Percentiles rank a stretch among this genome's conserved stretches.
These are phyloP conservation scores for Seladonia tumulorum DNA, from an alignment of 2,888 invertebrate genomes.

Conservation along the genomic window DNA sequence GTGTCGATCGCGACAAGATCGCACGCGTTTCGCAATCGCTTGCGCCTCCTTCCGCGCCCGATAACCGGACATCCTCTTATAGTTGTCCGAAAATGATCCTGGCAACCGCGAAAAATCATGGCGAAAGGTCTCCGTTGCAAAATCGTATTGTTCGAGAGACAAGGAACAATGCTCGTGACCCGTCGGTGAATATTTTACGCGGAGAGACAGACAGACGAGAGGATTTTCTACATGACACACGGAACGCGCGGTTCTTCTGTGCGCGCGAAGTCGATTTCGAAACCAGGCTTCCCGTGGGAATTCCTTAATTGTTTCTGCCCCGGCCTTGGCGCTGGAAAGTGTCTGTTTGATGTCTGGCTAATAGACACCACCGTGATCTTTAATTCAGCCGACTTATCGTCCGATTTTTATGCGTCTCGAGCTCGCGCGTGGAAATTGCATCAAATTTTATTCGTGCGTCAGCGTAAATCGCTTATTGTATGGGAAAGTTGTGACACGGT, in stretches of 20 bases:
- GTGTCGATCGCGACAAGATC: constrained; percentile 22
- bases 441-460: background rate
- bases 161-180: constrained; percentile 5
- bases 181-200: background rate
- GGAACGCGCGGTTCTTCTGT: background rate
- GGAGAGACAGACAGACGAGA: constrained; percentile 5
- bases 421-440: background rate
- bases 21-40: constrained; percentile 1
- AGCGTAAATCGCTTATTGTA: background rate
- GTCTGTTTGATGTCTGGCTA: background rate
- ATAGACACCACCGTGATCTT: background rate
- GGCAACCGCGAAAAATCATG: background rate
- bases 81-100: too few relatives aligned
- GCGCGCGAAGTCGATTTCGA: background rate
- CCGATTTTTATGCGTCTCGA: background rate
- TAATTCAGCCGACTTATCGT: background rate
- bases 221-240: constrained; percentile 2
- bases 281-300: constrained; percentile 5
- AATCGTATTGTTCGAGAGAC: background rate
- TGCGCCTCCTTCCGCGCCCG: background rate
- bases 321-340: constrained; percentile 9
- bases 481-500: background rate
- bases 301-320: constrained; percentile 15
- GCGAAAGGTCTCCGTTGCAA: constrained; percentile 1
- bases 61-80: background rate